These are phyloP conservation scores for Fulica atra DNA, from an alignment of 2,113 vertebrate species.

Conservation along the genomic window DNA sequence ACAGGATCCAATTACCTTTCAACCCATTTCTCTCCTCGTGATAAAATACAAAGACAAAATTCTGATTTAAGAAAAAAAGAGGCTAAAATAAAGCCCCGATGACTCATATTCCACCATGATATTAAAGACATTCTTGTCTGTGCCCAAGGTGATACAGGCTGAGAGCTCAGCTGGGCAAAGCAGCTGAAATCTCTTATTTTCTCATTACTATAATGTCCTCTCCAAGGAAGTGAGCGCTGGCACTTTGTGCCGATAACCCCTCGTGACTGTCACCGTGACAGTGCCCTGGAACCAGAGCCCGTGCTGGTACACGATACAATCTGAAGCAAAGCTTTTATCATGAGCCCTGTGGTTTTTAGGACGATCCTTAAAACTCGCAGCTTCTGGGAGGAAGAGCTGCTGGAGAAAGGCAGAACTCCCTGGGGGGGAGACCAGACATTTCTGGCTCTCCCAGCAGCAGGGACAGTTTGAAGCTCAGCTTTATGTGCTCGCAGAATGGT, in stretches of 20 bases:
- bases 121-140: conserved; percentile 21
- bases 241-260: background rate
- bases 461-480: background rate
- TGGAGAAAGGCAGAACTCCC: background rate
- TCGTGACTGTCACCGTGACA: background rate
- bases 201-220: background rate
- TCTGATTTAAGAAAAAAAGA: background rate
- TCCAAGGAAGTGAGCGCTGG: background rate
- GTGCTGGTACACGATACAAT: background rate
- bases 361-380: background rate
- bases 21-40: conserved; percentile 39
- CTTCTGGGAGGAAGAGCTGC: background rate
- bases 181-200: background rate
- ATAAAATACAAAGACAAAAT: conserved; percentile 9
- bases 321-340: background rate
- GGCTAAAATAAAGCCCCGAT: background rate
- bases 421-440: rapidly evolving
- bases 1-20: conserved; percentile 68
- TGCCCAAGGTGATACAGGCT: background rate
- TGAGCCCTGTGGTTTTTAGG: background rate
- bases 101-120: background rate
- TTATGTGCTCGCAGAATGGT: background rate
- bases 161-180: background rate
- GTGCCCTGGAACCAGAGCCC: background rate
- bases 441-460: background rate